A percentile compares a stretch with the other conserved stretches of the same genome.
phyloP scores from a whole-genome alignment of 2,888 invertebrate genomes.

The Laspeyria flexula region DNA sequence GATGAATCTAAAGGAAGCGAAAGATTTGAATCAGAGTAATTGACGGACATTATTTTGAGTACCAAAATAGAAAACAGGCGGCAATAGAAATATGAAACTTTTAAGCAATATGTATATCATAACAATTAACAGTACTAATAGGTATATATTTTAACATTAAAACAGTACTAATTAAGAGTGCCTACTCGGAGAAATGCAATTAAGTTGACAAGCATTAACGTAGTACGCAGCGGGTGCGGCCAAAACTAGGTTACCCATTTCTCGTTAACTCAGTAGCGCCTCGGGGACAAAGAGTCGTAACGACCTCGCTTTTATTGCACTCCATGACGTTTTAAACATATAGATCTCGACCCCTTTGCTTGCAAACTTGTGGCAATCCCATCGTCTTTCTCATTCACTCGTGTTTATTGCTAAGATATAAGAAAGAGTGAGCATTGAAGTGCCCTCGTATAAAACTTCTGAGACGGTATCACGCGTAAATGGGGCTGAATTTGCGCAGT shows the following conservation, averaged over 20 bases:
- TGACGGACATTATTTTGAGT: no score
- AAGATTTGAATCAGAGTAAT: no score
- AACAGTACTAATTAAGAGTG: slow-evolving; percentile 41
- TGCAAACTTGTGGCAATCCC: slow-evolving; percentile 51
- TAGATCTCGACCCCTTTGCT: slow-evolving; percentile 62
- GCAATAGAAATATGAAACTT: no score
- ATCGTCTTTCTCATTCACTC: slow-evolving; percentile 48
- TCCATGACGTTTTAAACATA: slow-evolving; percentile 65
- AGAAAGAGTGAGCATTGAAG: slow-evolving; percentile 48
- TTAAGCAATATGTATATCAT: no score
- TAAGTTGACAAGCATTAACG: slow-evolving; percentile 63
- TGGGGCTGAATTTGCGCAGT: slow-evolving; percentile 47
- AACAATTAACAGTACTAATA: no score
- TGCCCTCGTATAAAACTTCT: slow-evolving; percentile 45
- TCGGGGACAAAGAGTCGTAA: slow-evolving; percentile 62
- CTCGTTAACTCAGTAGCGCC: slow-evolving; percentile 53
- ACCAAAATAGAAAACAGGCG: no score
- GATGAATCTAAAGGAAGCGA: no score
- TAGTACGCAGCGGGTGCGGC: slow-evolving; percentile 71
- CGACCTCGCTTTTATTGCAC: slow-evolving; percentile 54
- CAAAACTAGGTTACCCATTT: slow-evolving; percentile 82
- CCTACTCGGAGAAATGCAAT: slow-evolving; percentile 64
- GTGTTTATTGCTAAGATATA: slow-evolving; percentile 33
- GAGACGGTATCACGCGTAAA: slow-evolving; percentile 44
- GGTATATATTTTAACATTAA: slow-evolving; percentile 7